Base-by-base conservation (phyloP, 2,797 vertebrate species). In the Acrossocheilus fasciatus region DNA sequence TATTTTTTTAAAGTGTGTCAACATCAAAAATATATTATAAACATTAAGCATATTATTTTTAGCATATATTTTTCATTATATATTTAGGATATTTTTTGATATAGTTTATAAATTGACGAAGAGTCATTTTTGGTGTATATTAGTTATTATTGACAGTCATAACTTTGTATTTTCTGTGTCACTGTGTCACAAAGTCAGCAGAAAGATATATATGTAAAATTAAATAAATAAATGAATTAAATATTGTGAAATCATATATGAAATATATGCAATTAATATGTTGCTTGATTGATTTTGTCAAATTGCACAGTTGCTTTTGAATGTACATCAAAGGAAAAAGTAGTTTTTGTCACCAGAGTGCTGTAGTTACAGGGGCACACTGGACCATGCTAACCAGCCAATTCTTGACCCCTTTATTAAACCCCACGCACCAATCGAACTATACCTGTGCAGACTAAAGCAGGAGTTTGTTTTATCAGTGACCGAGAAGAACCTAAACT, bases 401-500 rank as follows among this genome's bases (percentile, higher is more conserved):
- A 52, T 47, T 62, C 70, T 47, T 62, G 78, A 66, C 52, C 81
- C 81, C 36, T 57, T 73, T 52, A 39, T 62, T 73, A 18, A 73
- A 59, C 10, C 36, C 15, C 9, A 45, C 1, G 0, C 47, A 23
- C 2, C 4, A 52, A 85, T 72, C 39, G 26, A 72, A 72, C 17
- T 11, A 2, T 20, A 23, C 39, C 68, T 20, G 54, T 52, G 62
- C 8, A 26, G 39, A 54, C 54, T 18, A 26, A 57, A 47, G 52
- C 83, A 20, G 43, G 69, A 30, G 30, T 83, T 70, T 74, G 86
- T 87, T 78, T 81, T 69, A 86, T 84, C 86, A 86, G 81, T 86
- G 9, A 81, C 86, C 80, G 47, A 68, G 68, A 30, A 34, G 34
- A n/a, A 79, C 68, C 85, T 77, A 15, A 77, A 87, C 11, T 30